Percentiles rank a stretch among this genome's conserved stretches.
These are phyloP conservation scores for Lacanobia wlatinum DNA, from an alignment of 2,888 invertebrate genomes.

Conservation along the genomic window DNA sequence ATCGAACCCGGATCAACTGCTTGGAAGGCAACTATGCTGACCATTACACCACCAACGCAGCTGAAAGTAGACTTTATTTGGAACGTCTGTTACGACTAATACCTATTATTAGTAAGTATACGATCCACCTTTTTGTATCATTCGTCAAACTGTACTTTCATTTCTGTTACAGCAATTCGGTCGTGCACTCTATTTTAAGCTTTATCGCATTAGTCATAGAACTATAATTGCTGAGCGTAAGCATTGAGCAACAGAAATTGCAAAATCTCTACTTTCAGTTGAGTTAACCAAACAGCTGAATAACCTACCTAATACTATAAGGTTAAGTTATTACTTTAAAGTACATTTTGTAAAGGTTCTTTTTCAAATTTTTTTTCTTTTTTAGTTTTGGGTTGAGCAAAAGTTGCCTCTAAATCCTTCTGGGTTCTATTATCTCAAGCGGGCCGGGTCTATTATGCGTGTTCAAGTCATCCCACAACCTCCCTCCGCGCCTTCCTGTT, in stretches of 20 bases:
- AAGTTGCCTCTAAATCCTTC: too few relatives aligned
- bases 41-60: conserved; percentile 90
- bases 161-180: neutral
- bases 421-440: too few relatives aligned
- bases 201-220: neutral
- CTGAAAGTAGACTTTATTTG: conserved; percentile 14
- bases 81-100: conserved; percentile 13
- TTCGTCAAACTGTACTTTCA: conserved; percentile 26
- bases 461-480: neutral
- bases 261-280: neutral
- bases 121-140: conserved; percentile 1
- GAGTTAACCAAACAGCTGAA: too few relatives aligned
- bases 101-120: neutral
- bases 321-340: too few relatives aligned
- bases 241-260: neutral
- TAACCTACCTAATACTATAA: too few relatives aligned
- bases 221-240: neutral
- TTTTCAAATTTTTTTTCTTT: too few relatives aligned
- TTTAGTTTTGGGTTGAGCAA: too few relatives aligned
- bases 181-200: conserved; percentile 10
- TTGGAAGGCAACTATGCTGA: conserved; percentile 91
- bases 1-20: conserved; percentile 91
- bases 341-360: too few relatives aligned
- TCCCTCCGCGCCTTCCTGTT: neutral
- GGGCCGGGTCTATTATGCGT: too few relatives aligned